A percentile compares a stretch with the other conserved stretches of the same genome.
Evolutionary conservation across 2,888 invertebrate species (phyloP).

Genomic region (Podabrus alpinus): DNA sequence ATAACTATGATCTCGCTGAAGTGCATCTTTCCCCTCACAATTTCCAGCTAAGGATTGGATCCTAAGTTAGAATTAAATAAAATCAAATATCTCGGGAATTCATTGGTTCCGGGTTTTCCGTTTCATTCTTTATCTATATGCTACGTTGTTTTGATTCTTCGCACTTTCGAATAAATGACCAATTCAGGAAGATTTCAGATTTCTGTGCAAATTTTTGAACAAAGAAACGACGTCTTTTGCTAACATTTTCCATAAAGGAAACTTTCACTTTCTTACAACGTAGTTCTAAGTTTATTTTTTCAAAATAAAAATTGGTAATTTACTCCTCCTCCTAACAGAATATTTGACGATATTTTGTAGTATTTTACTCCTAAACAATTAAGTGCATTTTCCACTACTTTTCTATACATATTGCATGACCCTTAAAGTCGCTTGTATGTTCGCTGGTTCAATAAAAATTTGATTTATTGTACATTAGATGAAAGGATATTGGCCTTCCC

Average conservation of each 20-base stretch:
- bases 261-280: not conserved
- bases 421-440: not conserved
- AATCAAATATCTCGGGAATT: not conserved
- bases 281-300: not conserved
- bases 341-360: not conserved
- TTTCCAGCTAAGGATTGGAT: not conserved
- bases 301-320: not conserved
- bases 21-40: no score
- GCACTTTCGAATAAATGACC: not conserved
- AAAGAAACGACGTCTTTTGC: not conserved
- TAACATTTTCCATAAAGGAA: no score
- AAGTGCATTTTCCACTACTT: not conserved
- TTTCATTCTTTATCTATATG: not conserved
- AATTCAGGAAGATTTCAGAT: not conserved
- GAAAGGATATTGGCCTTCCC: not conserved
- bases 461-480: not conserved
- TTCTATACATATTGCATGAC: not conserved
- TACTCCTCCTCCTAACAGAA: no score
- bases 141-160: not conserved
- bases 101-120: not conserved
- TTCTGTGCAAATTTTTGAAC: not conserved
- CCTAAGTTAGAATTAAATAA: not conserved
- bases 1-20: no score
- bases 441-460: not conserved
- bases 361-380: not conserved